Evolutionary conservation across 2,797 vertebrate genomes (phyloP), one percentile per base, ranked within the genome.

Genomic region (Poeciliopsis presidionis): DNA sequence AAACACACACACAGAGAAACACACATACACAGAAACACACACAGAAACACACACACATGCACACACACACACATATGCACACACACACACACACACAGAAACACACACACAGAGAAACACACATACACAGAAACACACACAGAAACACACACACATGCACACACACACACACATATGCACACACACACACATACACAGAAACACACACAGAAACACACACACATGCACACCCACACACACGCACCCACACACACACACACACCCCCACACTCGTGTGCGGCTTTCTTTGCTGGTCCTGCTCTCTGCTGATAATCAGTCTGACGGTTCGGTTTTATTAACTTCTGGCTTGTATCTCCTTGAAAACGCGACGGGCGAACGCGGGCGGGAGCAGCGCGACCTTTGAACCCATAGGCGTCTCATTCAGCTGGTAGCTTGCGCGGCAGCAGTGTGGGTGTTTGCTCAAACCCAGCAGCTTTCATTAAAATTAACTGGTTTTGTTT

Each of bases 291-390:
- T 77, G 79, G 51, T 81, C 76, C 73, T 80, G 65, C 72, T 72
- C 33, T 4, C 55, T 36, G 0, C 82, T 80, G 85, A 89, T 86
- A 84, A 87, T 89, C 81, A 85, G 74, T 39, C 79, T 75, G 83
- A 90, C 88, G 67, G 75, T 78, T 81, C 75, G 82, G 76, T 73
- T 78, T 87, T 87, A 85, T 87, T 86, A 86, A 81, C 83, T 46
- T 41, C 46, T 22, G 5, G 25, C 7, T 65, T 5, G 45, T 36
- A 47, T 18, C 74, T 63, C 30, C 43, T 47, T 33, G 5, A 65
- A 28, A 47, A 20, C 30, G 13, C 20, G 63, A 25, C 20, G 3
- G 14, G 82, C 45, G 76, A 59, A 73, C 74, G 83, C 55, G 78
- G 65, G 73, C 76, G 86, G 73, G 73, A 87, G 84, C 77, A 82